A percentile compares a stretch with the other conserved stretches of the same genome.
Conservation (phyloP, 2,888 invertebrate genomes). For the Erannis defoliaria region DNA sequence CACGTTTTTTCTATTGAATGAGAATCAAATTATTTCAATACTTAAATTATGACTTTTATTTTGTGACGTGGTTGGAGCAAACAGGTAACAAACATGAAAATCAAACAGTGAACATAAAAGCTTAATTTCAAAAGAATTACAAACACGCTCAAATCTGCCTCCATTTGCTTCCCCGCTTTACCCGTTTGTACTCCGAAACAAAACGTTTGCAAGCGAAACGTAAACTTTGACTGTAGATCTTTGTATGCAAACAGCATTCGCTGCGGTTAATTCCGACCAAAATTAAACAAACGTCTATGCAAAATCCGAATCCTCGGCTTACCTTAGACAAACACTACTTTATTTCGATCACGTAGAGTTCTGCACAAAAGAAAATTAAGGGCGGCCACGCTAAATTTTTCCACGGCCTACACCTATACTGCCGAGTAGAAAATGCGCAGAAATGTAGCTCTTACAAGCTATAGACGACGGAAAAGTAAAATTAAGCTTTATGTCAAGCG, state of each 20-base stretch:
- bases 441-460: not conserved
- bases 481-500: too few species aligned
- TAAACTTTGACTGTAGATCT: slow-evolving; percentile 23
- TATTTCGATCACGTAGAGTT: slow-evolving; percentile 68
- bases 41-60: too few species aligned
- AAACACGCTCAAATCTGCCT: slow-evolving; percentile 2
- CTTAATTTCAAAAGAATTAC: slow-evolving; percentile 3
- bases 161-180: slow-evolving; percentile 8
- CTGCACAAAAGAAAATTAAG: slow-evolving; percentile 74
- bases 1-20: too few species aligned
- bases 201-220: slow-evolving; percentile 18
- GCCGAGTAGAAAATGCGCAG: not conserved
- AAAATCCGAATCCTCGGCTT: slow-evolving; percentile 39
- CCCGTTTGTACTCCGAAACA: slow-evolving; percentile 9
- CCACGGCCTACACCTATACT: slow-evolving; percentile 50
- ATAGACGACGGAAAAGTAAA: too few species aligned
- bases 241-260: slow-evolving; percentile 43
- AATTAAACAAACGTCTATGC: slow-evolving; percentile 43
- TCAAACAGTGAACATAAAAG: not conserved
- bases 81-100: not conserved
- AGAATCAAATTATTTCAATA: too few species aligned
- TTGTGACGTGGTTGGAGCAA: too few species aligned
- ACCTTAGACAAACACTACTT: slow-evolving; percentile 51
- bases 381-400: slow-evolving; percentile 67
- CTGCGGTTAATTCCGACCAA: slow-evolving; percentile 42